phyloP scores from a whole-genome alignment of 1,140 invertebrate genomes.

The Cyclargus thomasi region DNA sequence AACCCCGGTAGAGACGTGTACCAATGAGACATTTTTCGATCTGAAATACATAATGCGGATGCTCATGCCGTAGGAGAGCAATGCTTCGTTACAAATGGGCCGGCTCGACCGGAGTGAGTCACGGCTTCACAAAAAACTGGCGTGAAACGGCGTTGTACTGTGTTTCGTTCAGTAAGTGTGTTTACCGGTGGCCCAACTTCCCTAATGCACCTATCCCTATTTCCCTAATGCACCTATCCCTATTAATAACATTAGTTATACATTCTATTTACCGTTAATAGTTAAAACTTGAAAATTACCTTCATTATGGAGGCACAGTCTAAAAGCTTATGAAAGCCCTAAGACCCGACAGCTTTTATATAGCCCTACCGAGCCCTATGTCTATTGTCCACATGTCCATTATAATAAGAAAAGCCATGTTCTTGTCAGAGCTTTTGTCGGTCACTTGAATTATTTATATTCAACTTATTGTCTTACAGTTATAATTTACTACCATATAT shows the following conservation, averaged over 20 bases:
- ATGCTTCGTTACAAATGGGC: too few relatives aligned
- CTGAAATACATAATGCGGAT: too few relatives aligned
- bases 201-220: too few relatives aligned
- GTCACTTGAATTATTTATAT: slow-evolving; percentile 38
- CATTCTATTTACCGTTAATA: neutral
- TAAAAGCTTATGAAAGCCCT: neutral
- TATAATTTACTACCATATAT: neutral
- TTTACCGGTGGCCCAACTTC: too few relatives aligned
- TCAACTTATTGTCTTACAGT: neutral
- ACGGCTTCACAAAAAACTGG: too few relatives aligned
- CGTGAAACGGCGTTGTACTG: too few relatives aligned
- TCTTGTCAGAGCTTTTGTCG: slow-evolving; percentile 32
- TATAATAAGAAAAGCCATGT: neutral
- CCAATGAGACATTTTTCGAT: too few relatives aligned
- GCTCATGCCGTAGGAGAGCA: too few relatives aligned
- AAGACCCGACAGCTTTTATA: neutral
- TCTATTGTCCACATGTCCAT: slow-evolving; percentile 5
- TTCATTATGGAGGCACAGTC: neutral
- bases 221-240: too few relatives aligned
- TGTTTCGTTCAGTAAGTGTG: too few relatives aligned
- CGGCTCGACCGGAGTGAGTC: too few relatives aligned
- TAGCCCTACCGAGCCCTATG: neutral
- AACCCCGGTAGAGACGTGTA: too few relatives aligned
- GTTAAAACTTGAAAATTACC: neutral
- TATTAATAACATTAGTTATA: neutral